A percentile compares a stretch with the other conserved stretches of the same genome.
Evolutionary conservation across 2,888 invertebrate genomes (phyloP).

Genomic region (Drosophila paucipuncta): DNA sequence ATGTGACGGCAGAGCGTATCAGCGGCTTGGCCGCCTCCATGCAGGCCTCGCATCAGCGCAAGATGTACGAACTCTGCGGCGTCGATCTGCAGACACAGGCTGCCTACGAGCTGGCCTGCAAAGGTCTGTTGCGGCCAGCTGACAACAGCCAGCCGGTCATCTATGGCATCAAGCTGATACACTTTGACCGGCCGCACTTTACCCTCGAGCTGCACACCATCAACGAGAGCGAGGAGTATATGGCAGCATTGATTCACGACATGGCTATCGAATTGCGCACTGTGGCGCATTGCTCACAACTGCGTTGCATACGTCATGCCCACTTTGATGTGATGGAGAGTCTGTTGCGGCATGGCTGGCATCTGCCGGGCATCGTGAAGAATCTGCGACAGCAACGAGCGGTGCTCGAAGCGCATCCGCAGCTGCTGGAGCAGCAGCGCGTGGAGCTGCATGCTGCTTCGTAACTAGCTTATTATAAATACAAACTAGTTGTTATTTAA

Average conservation of each 20-base stretch:
- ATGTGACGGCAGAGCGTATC: slow-evolving; percentile 89
- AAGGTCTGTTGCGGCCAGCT: slow-evolving; percentile 92
- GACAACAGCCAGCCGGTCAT: slow-evolving; percentile 90
- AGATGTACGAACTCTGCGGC: slow-evolving; percentile 93
- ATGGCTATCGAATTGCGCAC: slow-evolving; percentile 92
- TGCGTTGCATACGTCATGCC: slow-evolving; percentile 94
- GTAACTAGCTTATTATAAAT: background rate
- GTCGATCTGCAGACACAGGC: slow-evolving; percentile 94
- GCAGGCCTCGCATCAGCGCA: slow-evolving; percentile 94
- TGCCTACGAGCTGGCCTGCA: slow-evolving; percentile 94
- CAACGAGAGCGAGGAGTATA: slow-evolving; percentile 92
- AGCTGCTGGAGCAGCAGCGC: slow-evolving; percentile 74
- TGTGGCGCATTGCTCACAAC: slow-evolving; percentile 91
- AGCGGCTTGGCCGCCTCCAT: slow-evolving; percentile 91
- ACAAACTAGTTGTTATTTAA: slow-evolving; percentile 8
- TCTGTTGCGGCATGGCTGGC: slow-evolving; percentile 93
- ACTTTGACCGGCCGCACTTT: slow-evolving; percentile 93
- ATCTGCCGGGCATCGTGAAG: slow-evolving; percentile 88
- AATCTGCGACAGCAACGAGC: slow-evolving; percentile 88
- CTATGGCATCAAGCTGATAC: slow-evolving; percentile 93
- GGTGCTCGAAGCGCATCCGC: slow-evolving; percentile 85
- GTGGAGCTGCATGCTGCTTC: slow-evolving; percentile 65
- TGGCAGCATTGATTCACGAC: slow-evolving; percentile 92
- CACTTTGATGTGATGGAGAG: slow-evolving; percentile 92
- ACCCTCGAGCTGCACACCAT: slow-evolving; percentile 94